phyloP scores from a whole-genome alignment of 2,888 invertebrate species.

The Cheilosia grossa region DNA sequence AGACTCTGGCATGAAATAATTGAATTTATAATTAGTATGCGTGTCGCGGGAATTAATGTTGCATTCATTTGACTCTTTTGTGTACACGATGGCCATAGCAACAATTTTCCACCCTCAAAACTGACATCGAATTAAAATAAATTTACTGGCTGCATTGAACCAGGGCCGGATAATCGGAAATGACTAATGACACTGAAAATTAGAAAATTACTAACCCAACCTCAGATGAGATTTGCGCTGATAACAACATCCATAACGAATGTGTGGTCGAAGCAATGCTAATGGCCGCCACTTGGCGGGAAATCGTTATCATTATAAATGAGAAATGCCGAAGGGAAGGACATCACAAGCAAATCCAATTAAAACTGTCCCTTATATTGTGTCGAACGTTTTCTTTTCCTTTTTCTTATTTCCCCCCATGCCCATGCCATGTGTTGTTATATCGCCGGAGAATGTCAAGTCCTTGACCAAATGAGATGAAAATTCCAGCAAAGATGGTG shows the following conservation, averaged over 20 bases:
- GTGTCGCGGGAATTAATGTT: slow-evolving; percentile 59
- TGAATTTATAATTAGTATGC: slow-evolving; percentile 73
- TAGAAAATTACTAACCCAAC: slow-evolving; percentile 49
- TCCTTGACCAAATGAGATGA: slow-evolving; percentile 50
- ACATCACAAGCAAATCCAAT: slow-evolving; percentile 38
- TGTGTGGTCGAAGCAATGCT: background rate
- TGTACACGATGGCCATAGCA: background rate
- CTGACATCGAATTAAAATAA: slow-evolving; percentile 56
- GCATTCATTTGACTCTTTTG: slow-evolving; percentile 22
- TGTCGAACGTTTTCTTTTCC: background rate
- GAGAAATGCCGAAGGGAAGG: slow-evolving; percentile 27
- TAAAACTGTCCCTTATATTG: slow-evolving; percentile 57
- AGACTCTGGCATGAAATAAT: slow-evolving; percentile 63
- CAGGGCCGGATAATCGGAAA: slow-evolving; percentile 46
- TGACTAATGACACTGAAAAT: slow-evolving; percentile 64
- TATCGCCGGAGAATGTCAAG: slow-evolving; percentile 24
- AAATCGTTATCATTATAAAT: slow-evolving; percentile 46
- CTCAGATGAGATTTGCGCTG: slow-evolving; percentile 18
- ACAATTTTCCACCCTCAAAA: slow-evolving; percentile 9
- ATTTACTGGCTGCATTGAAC: background rate
- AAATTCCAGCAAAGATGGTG: slow-evolving; percentile 33
- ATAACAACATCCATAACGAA: background rate
- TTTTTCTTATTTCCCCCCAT: too few species aligned
- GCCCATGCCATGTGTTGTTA: too few species aligned
- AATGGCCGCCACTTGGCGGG: background rate